phyloP scores from a whole-genome alignment of 1,140 invertebrate genomes.

The Drusus annulatus region DNA sequence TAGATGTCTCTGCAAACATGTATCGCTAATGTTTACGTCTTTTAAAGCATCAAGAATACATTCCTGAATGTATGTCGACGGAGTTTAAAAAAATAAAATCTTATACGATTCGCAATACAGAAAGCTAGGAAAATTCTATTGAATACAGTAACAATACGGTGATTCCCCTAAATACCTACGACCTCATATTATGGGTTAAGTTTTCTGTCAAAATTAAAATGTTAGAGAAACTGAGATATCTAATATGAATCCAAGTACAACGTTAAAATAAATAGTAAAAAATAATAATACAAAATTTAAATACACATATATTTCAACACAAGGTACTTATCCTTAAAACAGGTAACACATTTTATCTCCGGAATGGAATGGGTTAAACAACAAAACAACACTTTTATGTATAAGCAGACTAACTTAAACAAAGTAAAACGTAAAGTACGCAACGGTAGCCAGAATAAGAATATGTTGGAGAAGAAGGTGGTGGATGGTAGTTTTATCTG shows the following conservation, averaged over 20 bases:
- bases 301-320: constrained; percentile 33
- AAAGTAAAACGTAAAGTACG: constrained; percentile 38
- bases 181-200: too few relatives aligned
- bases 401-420: background rate
- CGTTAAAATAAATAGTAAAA: background rate
- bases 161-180: too few relatives aligned
- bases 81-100: too few relatives aligned
- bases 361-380: constrained; percentile 33
- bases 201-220: too few relatives aligned
- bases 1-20: constrained; percentile 10
- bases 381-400: constrained; percentile 3
- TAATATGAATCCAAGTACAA: too few relatives aligned
- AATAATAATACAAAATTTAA: constrained; percentile 22
- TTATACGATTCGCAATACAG: too few relatives aligned
- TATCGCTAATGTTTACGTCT: constrained; percentile 1
- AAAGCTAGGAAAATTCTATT: too few relatives aligned
- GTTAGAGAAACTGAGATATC: too few relatives aligned
- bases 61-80: background rate
- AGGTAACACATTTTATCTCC: constrained; percentile 25
- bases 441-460: constrained; percentile 41
- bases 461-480: constrained; percentile 51
- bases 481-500: constrained; percentile 37
- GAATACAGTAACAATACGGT: too few relatives aligned
- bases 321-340: constrained; percentile 10
- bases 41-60: background rate